phyloP scores from a whole-genome alignment of 2,888 invertebrate species.

The Platycnemis pennipes region DNA sequence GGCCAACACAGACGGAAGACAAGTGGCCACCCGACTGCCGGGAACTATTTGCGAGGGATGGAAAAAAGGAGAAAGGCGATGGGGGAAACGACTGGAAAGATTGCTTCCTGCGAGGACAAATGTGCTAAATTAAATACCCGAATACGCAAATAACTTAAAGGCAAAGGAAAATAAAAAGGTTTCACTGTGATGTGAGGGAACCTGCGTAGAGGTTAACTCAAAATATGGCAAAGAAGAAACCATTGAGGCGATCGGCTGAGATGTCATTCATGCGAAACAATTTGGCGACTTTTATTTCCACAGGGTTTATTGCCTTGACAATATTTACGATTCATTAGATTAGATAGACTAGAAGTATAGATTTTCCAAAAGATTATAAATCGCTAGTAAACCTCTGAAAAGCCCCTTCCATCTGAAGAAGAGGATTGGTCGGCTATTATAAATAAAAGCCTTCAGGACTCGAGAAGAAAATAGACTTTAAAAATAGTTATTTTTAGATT shows the following conservation, averaged over 20 bases:
- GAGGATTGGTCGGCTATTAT: too few relatives aligned
- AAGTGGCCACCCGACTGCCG: constrained; percentile 1
- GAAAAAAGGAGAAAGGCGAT: neutral
- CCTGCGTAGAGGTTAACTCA: too few relatives aligned
- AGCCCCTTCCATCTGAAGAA: too few relatives aligned
- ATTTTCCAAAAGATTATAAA: too few relatives aligned
- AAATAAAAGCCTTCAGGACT: too few relatives aligned
- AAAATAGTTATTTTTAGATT: too few relatives aligned
- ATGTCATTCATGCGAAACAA: neutral
- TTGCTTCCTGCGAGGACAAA: neutral
- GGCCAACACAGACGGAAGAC: neutral
- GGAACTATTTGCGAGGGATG: neutral
- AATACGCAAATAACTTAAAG: neutral
- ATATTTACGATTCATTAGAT: neutral
- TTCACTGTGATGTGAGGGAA: too few relatives aligned
- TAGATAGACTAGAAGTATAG: too few relatives aligned
- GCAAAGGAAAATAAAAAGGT: neutral
- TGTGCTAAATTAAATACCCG: neutral
- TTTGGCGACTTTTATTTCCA: neutral
- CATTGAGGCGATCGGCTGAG: neutral
- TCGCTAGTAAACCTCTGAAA: too few relatives aligned
- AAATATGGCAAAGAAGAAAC: neutral
- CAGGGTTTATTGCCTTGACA: neutral
- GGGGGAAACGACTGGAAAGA: neutral
- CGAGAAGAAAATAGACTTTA: too few relatives aligned